Base-by-base conservation (phyloP, 1,140 invertebrate genomes). In the Camponotus pennsylvanicus region DNA sequence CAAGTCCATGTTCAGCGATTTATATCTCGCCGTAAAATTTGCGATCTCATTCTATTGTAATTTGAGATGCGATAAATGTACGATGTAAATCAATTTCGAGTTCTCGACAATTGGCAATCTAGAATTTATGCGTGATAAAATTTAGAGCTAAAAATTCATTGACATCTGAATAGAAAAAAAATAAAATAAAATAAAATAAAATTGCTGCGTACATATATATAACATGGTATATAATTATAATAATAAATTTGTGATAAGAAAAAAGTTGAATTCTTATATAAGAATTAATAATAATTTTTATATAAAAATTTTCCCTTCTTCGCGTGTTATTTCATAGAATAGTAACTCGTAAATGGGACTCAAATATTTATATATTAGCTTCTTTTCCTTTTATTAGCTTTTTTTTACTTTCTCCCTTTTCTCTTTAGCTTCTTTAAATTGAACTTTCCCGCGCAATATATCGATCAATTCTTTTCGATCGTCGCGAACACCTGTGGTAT, bases 391-490 rank as follows among this genome's bases (percentile, higher is more conserved):
- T 1, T 27, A 27, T 27, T 27, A 21, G 21, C 27, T 1, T 27
- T 27, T 27, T 27, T 1, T 27, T 27, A 27, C 1, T 27, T 27
- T 27, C 27, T 27, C 27, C 0, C 0, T 27, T 27, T 27, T 27
- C 27, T 67, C 13, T 6, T 42, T n/a, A n/a, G 21, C 18, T 0
- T 27, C 2, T 13, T 4, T 45, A 8, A 70, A 32, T 57, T 21
- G 21, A 70, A 70, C 34, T 70, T 69, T 80, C 49, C 49, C 78
- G 78, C 78, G 13, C 34, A 9, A 9, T 21, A 13, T 6, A 13
- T 42, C 37, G 61, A 66, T 27, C 4, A 11, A 15, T 37, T 18
- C 42, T 9, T 1, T 37, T 80, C 64, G 49, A 70, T 59, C 21
- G 64, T 78, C 27, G 40, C 63, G 2, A 69, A n/a, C 9, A 18